These are phyloP conservation scores for Perithous albicinctus DNA, from an alignment of 2,888 invertebrate species.

Conservation along the genomic window DNA sequence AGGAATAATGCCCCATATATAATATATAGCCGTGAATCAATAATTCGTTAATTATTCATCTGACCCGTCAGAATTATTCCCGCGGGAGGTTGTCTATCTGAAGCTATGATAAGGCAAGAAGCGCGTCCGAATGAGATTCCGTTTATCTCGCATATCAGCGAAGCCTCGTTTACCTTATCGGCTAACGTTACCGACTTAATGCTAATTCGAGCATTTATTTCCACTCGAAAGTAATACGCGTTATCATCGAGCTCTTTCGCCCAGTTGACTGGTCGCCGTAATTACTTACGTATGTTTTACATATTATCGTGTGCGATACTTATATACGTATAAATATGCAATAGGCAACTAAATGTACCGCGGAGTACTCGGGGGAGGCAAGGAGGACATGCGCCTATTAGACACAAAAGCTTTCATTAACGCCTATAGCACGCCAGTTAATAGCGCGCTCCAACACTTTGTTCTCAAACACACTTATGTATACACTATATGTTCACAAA, in stretches of 20 bases:
- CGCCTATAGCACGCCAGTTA: slow-evolving; percentile 13
- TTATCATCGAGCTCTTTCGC: slow-evolving; percentile 54
- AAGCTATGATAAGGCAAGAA: slow-evolving; percentile 3
- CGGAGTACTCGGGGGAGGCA: not conserved
- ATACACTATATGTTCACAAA: not conserved
- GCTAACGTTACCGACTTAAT: slow-evolving; percentile 74
- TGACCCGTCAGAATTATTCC: slow-evolving; percentile 58
- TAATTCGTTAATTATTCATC: slow-evolving; percentile 57
- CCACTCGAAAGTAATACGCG: slow-evolving; percentile 73
- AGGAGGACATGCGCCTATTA: slow-evolving; percentile 22
- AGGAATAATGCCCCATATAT: not conserved
- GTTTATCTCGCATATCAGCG: slow-evolving; percentile 74
- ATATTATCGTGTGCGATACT: slow-evolving; percentile 57
- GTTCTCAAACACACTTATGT: not conserved
- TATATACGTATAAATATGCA: slow-evolving; percentile 45
- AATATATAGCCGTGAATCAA: slow-evolving; percentile 38
- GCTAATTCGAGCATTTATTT: slow-evolving; percentile 81
- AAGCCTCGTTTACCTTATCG: slow-evolving; percentile 80
- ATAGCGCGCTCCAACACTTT: not conserved
- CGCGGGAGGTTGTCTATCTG: slow-evolving; percentile 16
- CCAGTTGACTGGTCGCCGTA: slow-evolving; percentile 19
- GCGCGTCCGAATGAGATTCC: slow-evolving; percentile 75
- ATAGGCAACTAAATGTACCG: slow-evolving; percentile 17
- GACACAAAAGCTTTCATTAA: slow-evolving; percentile 45
- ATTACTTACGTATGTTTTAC: slow-evolving; percentile 46